Percentiles rank a stretch among this genome's conserved stretches.
Conservation (phyloP, 2,888 invertebrate genomes). For the Arctia plantaginis region DNA sequence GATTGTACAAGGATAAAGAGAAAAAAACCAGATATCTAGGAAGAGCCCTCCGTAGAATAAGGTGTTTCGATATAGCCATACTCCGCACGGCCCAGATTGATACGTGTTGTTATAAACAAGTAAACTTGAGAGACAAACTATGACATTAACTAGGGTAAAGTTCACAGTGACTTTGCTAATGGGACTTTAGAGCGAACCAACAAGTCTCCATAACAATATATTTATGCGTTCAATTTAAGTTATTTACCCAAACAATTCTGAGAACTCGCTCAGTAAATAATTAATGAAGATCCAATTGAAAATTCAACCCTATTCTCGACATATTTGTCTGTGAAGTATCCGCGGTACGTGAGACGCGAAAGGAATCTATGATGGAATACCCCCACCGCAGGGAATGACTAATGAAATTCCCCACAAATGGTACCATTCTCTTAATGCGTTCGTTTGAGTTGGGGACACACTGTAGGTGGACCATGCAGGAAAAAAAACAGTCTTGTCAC, state of each 20-base stretch:
- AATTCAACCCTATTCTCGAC: slow-evolving; percentile 63
- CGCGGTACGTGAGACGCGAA: slow-evolving; percentile 59
- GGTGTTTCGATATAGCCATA: not conserved
- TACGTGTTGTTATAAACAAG: slow-evolving; percentile 38
- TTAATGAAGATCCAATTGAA: slow-evolving; percentile 64
- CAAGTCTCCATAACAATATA: slow-evolving; percentile 39
- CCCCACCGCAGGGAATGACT: slow-evolving; percentile 67
- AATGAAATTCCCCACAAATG: slow-evolving; percentile 74
- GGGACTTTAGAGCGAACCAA: slow-evolving; percentile 44
- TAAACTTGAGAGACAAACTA: slow-evolving; percentile 36
- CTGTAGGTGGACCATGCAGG: slow-evolving; percentile 36
- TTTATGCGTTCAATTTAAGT: slow-evolving; percentile 51
- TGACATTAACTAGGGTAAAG: slow-evolving; percentile 46
- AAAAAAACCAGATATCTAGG: not conserved
- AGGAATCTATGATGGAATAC: slow-evolving; percentile 69
- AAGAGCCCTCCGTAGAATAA: not conserved
- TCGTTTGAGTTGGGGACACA: slow-evolving; percentile 58
- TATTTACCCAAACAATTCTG: slow-evolving; percentile 53
- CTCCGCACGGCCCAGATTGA: slow-evolving; percentile 38
- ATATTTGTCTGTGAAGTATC: slow-evolving; percentile 66
- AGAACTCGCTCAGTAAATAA: slow-evolving; percentile 57
- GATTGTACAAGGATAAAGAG: not conserved
- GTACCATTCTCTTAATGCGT: slow-evolving; percentile 68
- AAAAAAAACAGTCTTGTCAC: slow-evolving; percentile 55
- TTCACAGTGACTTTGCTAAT: slow-evolving; percentile 46